Conservation (phyloP, 2,113 vertebrate genomes). For the Bos taurus region ARS-UCD2.0 NC_037329.1:107917001-107917500, state of each 20-base stretch:
- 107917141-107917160: neutral
- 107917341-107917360: neutral
- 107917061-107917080: conserved; percentile 28
- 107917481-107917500: neutral
- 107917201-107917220: neutral
- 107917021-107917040: conserved; percentile 64
- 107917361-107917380: neutral
- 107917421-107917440: neutral
- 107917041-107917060: conserved; percentile 63
- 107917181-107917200: neutral
- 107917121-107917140: conserved; percentile 29
- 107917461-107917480: neutral
- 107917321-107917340: neutral
- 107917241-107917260: neutral
- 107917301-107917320: neutral
- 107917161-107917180: neutral
- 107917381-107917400: neutral
- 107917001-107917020: conserved; percentile 68
- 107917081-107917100: neutral
- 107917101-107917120: conserved; percentile 42
- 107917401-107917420: neutral
- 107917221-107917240: neutral
- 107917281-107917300: neutral
- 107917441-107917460: neutral
- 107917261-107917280: neutral